A percentile compares a stretch with the other conserved stretches of the same genome.
Evolutionary conservation across 2,888 invertebrate species (phyloP).

Genomic region (Colostygia pectinataria): DNA sequence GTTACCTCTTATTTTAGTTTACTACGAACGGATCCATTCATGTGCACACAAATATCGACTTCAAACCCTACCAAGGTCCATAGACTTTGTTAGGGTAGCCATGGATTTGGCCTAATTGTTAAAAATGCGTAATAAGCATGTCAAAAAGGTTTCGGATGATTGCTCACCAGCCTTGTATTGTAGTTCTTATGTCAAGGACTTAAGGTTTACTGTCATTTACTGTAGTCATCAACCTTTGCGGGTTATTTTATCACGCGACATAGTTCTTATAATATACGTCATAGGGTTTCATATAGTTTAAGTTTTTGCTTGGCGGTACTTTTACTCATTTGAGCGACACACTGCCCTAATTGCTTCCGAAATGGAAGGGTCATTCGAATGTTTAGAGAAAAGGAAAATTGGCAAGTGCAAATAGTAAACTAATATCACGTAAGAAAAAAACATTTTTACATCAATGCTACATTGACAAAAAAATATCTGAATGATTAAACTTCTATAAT

Average conservation of each 20-base stretch:
- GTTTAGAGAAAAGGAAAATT: conserved; percentile 26
- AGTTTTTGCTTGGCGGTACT: conserved; percentile 15
- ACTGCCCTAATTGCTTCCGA: conserved; percentile 37
- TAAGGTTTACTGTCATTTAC: conserved; percentile 24
- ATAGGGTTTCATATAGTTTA: no score
- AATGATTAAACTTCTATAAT: no score
- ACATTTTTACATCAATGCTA: no score
- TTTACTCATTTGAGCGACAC: conserved; percentile 28
- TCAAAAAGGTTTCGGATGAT: conserved; percentile 34
- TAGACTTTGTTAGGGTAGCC: conserved; percentile 33
- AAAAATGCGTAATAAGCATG: conserved; percentile 49
- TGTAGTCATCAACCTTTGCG: no score
- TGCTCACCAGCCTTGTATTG: conserved; percentile 8
- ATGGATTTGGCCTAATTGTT: conserved; percentile 51
- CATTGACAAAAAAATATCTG: no score
- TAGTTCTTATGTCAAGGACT: conserved; percentile 16
- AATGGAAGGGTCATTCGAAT: conserved; percentile 34
- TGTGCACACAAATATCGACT: not conserved
- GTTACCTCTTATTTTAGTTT: no score
- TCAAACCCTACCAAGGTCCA: conserved; percentile 19
- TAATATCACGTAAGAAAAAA: no score
- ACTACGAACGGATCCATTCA: no score
- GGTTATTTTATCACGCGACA: no score
- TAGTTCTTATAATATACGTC: no score
- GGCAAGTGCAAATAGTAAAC: conserved; percentile 7